phyloP scores from a whole-genome alignment of 1,140 invertebrate species.

The Drosophila novamexicana region DNA sequence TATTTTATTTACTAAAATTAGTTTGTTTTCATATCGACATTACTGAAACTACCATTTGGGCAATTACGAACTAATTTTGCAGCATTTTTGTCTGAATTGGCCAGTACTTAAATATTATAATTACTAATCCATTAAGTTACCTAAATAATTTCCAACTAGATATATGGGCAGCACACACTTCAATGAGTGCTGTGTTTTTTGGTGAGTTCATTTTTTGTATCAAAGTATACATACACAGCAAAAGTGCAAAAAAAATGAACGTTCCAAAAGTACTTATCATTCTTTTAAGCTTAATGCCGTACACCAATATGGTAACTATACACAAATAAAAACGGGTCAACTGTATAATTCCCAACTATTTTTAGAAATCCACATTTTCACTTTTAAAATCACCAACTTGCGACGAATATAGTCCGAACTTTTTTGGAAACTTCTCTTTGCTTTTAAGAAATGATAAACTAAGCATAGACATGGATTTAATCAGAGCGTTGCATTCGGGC shows the following conservation, averaged over 20 bases:
- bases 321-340: background rate
- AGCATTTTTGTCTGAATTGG: background rate
- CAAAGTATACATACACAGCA: background rate
- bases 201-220: background rate
- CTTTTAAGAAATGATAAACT: constrained; percentile 7
- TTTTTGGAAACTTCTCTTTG: constrained; percentile 41
- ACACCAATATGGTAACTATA: constrained; percentile 3
- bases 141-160: background rate
- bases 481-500: constrained; percentile 21
- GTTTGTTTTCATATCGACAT: too few species aligned
- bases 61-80: background rate
- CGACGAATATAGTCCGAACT: constrained; percentile 36
- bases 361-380: constrained; percentile 1
- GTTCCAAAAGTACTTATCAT: background rate
- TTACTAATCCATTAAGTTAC: background rate
- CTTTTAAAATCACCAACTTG: constrained; percentile 3
- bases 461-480: constrained; percentile 33
- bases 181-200: background rate
- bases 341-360: background rate
- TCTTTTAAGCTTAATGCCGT: background rate
- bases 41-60: too few species aligned
- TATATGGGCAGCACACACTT: too few species aligned
- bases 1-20: too few species aligned
- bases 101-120: background rate
- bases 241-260: background rate